These are phyloP conservation scores for Trematocara unimaculatum DNA, from an alignment of 2,113 vertebrate genomes.

Conservation along the genomic window DNA sequence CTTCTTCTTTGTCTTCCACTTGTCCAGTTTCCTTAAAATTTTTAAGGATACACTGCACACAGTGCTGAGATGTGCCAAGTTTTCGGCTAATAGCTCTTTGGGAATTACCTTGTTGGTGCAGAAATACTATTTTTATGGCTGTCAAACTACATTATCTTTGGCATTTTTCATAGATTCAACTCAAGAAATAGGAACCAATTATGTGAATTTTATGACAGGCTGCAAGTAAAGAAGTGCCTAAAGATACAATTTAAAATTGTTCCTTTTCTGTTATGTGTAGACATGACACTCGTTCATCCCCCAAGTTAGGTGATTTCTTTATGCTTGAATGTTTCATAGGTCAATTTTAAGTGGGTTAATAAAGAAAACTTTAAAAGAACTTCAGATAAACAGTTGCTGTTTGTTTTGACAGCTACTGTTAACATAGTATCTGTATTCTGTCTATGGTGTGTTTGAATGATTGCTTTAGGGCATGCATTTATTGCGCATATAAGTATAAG, in stretches of 20 bases:
- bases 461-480: background rate
- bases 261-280: background rate
- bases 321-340: background rate
- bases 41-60: background rate
- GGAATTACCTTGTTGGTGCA: background rate
- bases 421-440: background rate
- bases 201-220: background rate
- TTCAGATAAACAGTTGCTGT: background rate
- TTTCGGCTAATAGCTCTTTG: background rate
- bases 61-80: background rate
- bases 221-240: background rate
- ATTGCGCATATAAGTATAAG: background rate
- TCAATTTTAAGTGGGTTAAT: background rate
- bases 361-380: background rate
- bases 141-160: background rate
- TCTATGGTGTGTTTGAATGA: background rate
- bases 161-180: background rate
- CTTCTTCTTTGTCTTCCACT: background rate
- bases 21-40: background rate
- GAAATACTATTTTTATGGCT: background rate
- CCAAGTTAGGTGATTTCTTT: background rate
- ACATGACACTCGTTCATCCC: background rate
- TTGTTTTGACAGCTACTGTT: background rate
- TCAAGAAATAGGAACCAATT: background rate
- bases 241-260: background rate